Base-by-base conservation (phyloP, 2,797 vertebrate species). In the Ataeniobius toweri region DNA sequence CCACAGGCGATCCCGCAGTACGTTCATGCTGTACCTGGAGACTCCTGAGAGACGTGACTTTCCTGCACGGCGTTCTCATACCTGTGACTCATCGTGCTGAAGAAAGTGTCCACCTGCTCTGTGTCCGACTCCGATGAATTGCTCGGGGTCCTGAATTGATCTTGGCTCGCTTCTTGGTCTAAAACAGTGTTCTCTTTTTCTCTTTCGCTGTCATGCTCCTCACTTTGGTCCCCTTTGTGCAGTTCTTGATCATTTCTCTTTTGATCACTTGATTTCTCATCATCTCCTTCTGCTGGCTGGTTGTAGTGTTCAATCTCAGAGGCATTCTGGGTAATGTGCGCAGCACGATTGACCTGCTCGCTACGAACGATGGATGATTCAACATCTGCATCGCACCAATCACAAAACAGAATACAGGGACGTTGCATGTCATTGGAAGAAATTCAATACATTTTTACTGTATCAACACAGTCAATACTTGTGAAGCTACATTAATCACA, bases 71-170 rank as follows among this genome's bases (percentile, higher is more conserved):
- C 90, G 85, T 83, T 86, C 63, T 87, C 91, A 77, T 98, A 99
- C 98, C 98, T 99, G 95, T 97, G 97, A 88, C 95, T 97, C 98
- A 99, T 99, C 92, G 96, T 96, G 93, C 97, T 99, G 95, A 99
- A 99, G 95, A 99, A 99, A n/a, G 98, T 99, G 41, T 97, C 96
- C 91, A 96, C 90, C 68, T 91, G 91, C 80, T 94, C 93, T 46
- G 79, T 87, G 80, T 93, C 89, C 20, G 84, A 77, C 78, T 90
- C 89, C 0, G 63, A 0, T 56, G 84, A 74, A 65, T 87, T 89
- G 82, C 75, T 75, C 76, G 83, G 83, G 4, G 70, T 76, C 20
- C 80, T 74, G 0, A 26, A 81, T 41, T 93, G 85, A 2, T 73
- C 78, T 39, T 73, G 70, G 8, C 71, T 72, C 80, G 89, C 80